These are phyloP conservation scores for Poecilia gillii DNA, from an alignment of 2,797 vertebrate genomes.

Conservation along the genomic window DNA sequence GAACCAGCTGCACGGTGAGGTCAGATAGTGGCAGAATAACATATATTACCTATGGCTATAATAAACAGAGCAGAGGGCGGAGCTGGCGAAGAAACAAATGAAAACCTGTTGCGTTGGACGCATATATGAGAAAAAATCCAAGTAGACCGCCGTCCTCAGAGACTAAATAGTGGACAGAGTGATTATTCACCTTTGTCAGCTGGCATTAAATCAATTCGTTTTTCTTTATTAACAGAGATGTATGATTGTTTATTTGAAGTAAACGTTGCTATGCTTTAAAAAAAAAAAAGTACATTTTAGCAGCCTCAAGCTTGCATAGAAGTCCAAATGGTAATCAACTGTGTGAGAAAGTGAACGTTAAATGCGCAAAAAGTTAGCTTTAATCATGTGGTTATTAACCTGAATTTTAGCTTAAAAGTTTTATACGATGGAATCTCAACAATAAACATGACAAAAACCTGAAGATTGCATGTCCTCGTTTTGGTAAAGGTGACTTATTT, in stretches of 20 bases:
- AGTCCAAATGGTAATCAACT: neutral
- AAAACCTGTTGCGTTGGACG: neutral
- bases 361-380: neutral
- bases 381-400: neutral
- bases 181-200: neutral
- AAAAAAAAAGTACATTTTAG: neutral
- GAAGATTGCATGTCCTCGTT: neutral
- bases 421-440: neutral
- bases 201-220: neutral
- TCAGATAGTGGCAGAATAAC: conserved; percentile 1
- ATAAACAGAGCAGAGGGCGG: conserved; percentile 6
- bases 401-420: neutral
- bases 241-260: neutral
- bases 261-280: neutral
- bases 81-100: neutral
- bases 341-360: neutral
- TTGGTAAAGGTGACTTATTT: neutral
- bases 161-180: neutral
- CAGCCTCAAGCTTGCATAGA: neutral
- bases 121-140: neutral
- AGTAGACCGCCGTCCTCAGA: neutral
- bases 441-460: neutral
- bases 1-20: neutral
- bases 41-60: neutral
- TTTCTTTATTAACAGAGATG: neutral